Percentiles rank a stretch among this genome's conserved stretches.
Conservation (phyloP, 2,113 vertebrate species). For the Turnix velox region DNA sequence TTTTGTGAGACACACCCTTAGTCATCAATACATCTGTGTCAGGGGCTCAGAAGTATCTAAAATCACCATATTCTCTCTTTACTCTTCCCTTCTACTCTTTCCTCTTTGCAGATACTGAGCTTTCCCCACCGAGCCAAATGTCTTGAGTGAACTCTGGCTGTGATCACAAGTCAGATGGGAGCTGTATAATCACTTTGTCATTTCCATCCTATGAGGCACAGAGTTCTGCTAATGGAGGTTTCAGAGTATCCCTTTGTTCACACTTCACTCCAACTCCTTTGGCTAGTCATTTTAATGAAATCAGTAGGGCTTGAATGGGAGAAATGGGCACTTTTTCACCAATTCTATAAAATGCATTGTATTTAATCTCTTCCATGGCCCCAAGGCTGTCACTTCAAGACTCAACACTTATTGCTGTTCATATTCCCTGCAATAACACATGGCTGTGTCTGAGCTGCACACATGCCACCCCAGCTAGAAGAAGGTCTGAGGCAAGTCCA, state of each 20-base stretch:
- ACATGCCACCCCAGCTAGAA: neutral
- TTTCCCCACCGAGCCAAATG: neutral
- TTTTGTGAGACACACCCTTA: neutral
- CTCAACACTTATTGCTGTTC: neutral
- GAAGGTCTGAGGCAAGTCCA: neutral
- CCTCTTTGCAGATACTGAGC: neutral
- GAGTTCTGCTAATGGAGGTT: neutral
- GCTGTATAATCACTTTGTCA: neutral
- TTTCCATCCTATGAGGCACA: neutral
- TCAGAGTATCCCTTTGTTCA: neutral
- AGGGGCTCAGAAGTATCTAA: neutral
- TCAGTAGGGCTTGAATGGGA: neutral
- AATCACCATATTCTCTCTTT: neutral
- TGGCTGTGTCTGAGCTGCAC: neutral
- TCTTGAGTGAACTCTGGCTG: neutral
- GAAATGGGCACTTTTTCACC: neutral
- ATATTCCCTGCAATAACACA: neutral
- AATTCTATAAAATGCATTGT: neutral
- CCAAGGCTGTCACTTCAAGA: neutral
- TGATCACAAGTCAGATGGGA: neutral
- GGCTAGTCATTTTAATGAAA: neutral
- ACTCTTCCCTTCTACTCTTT: neutral
- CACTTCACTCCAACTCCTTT: neutral
- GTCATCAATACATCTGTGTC: neutral
- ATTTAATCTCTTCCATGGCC: neutral